Evolutionary conservation across 2,797 vertebrate species (phyloP).

Genomic region (Phalloptychus januarius): DNA sequence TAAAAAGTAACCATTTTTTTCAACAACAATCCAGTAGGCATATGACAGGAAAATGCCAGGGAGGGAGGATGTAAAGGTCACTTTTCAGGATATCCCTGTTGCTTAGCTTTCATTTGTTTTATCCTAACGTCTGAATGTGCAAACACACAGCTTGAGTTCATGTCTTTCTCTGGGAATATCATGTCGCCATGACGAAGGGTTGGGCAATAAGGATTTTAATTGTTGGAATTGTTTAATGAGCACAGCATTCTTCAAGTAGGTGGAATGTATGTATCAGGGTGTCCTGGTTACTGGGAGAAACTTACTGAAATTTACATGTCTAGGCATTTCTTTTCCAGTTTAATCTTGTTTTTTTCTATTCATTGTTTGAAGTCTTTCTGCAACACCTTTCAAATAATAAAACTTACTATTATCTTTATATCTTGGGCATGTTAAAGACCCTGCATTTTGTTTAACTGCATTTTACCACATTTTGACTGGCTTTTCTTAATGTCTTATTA

Average conservation of each 20-base stretch:
- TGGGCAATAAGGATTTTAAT: slow-evolving; percentile 5
- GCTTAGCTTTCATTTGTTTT: slow-evolving; percentile 57
- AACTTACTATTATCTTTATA: not conserved
- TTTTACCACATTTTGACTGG: not conserved
- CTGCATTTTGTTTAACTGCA: not conserved
- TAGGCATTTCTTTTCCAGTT: not conserved
- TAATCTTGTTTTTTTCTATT: not conserved
- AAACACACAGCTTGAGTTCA: slow-evolving; percentile 34
- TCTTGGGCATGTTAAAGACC: not conserved
- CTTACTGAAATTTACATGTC: not conserved
- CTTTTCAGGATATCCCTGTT: slow-evolving; percentile 63
- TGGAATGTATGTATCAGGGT: slow-evolving; percentile 10
- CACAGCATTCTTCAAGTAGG: slow-evolving; percentile 28
- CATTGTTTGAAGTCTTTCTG: not conserved
- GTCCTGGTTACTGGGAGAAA: slow-evolving; percentile 1
- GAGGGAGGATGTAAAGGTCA: slow-evolving; percentile 39
- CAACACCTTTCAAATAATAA: not conserved
- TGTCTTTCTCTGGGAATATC: slow-evolving; percentile 33
- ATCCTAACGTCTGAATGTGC: slow-evolving; percentile 38
- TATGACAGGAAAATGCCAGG: slow-evolving; percentile 65
- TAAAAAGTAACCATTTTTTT: slow-evolving; percentile 15
- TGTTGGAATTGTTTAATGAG: slow-evolving; percentile 35
- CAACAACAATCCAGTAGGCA: slow-evolving; percentile 23
- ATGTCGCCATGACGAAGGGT: slow-evolving; percentile 36
- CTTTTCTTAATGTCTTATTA: not conserved